Base-by-base conservation (phyloP, 2,888 invertebrate genomes). In the Orthonychiurus folsomi region DNA sequence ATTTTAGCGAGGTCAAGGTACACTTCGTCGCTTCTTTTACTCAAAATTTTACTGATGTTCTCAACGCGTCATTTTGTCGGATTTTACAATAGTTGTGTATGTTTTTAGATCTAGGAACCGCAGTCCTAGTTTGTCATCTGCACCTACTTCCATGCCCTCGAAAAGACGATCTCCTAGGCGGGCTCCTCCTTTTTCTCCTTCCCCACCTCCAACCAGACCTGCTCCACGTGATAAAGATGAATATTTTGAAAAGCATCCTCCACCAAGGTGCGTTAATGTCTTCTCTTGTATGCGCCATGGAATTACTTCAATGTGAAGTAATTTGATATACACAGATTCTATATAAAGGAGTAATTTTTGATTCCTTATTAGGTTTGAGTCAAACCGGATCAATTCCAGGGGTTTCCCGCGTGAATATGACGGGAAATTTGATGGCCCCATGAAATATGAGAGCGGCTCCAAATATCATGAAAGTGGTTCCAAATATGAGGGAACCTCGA, bases 111-210 rank as follows among this genome's bases (percentile, higher is more conserved):
- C 24, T 12, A 52, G 52, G 52, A 20, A 20, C n/a, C 52, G 52
- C n/a, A 21, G 12, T n/a, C 52, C 52, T 23, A n/a, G 52, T n/a
- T 23, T 63, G 61, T 37, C 37, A 37, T 9, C 37, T 5, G 37
- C 50, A 1, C 60, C 53, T 50, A 66, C 66, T 3, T 60, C 64
- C 15, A 57, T 61, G 23, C 64, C 65, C 37, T 56, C 57, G 24
- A 69, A 66, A 50, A 28, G 65, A 12, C 63, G 68, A 9, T 71
- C 72, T 3, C 72, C 71, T 21, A 50, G 72, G 57, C 56, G 71
- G 47, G 69, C 71, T 2, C 70, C 71, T 9, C 70, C 70, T 28
- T 70, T 63, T 52, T 70, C 71, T 26, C 71, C 72, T 20, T 71
- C 72, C 23, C 69, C 72, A 20, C 69, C 69, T 21, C 68, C 70